Evolutionary conservation across 2,797 vertebrate genomes (phyloP), one percentile per base, ranked within the genome.

Genomic region (Eupleurogrammus muticus): DNA sequence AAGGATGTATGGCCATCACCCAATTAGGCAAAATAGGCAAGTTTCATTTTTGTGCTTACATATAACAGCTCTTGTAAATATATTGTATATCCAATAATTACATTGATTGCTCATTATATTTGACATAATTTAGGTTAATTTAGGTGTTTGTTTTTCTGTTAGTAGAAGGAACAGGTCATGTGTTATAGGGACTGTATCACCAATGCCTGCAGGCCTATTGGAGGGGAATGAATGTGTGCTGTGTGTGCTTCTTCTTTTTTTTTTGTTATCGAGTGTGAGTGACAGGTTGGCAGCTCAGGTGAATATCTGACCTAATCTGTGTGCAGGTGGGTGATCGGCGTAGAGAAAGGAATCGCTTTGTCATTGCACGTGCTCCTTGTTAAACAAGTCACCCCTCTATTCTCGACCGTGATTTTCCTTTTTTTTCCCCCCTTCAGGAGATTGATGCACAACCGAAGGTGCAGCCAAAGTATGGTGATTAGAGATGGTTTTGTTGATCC

Each of bases 401-500:
- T 78, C 88, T 81, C 71, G 4, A 62, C 84, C 68, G 75, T 74
- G 77, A 80, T 79, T 55, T 70, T 48, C 62, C 61, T 73, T 74
- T 71, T 72, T 59, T 58, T 52, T 59, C 19, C 46, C 34, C 32
- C 56, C 55, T 75, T 75, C 62, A 49, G 62, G 67, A 82, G 88
- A 84, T 75, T 80, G 84, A 90, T 84, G 83, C 87, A 81, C 84
- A 84, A 84, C 75, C 62, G 75, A 87, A 88, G 88, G 87, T 71
- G 73, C 85, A 91, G 90, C 89, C 91, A 86, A 88, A 79, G 84
- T 83, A 85, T 73, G 78, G 82, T 88, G 90, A 92, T 93, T 91
- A 93, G 91, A 93, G 92, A 92, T 90, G 76, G 79, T 90, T 93
- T 86, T 89, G 89, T 84, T 94, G 93, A 93, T 93, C 90, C 80